A percentile compares a stretch with the other conserved stretches of the same genome.
Evolutionary conservation across 1,140 invertebrate genomes (phyloP).

Genomic region (Fopius arisanus): DNA sequence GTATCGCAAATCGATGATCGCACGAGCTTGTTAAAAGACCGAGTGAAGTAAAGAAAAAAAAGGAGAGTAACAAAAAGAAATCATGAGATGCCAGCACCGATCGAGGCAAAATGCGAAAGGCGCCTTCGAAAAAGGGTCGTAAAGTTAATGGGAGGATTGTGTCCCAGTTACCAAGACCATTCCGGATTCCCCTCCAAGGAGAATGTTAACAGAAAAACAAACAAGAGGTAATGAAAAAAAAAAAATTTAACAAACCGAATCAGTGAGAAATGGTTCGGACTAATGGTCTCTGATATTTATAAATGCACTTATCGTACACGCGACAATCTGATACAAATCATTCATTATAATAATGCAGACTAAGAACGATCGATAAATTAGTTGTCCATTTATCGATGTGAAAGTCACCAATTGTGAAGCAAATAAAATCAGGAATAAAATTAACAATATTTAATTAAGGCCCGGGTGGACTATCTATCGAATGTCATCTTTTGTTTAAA

Average conservation of each 20-base stretch:
- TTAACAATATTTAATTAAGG: no score
- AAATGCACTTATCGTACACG: neutral
- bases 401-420: neutral
- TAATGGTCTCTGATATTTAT: conserved; percentile 5
- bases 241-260: neutral
- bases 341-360: neutral
- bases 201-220: neutral
- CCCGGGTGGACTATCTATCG: no score
- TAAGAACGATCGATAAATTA: neutral
- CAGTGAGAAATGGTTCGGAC: neutral
- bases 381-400: neutral
- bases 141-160: conserved; percentile 25
- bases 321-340: neutral
- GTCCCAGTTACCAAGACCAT: conserved; percentile 8
- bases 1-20: neutral
- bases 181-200: neutral
- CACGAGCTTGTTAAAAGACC: neutral
- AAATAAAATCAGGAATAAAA: no score
- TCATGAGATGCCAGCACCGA: conserved; percentile 10
- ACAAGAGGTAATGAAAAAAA: neutral
- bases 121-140: conserved; percentile 16
- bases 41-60: neutral
- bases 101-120: conserved; percentile 9
- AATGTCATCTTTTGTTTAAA: no score
- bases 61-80: neutral